Conservation (phyloP, 2,797 vertebrate species). For the Tenualosa thibaudeaui region DNA sequence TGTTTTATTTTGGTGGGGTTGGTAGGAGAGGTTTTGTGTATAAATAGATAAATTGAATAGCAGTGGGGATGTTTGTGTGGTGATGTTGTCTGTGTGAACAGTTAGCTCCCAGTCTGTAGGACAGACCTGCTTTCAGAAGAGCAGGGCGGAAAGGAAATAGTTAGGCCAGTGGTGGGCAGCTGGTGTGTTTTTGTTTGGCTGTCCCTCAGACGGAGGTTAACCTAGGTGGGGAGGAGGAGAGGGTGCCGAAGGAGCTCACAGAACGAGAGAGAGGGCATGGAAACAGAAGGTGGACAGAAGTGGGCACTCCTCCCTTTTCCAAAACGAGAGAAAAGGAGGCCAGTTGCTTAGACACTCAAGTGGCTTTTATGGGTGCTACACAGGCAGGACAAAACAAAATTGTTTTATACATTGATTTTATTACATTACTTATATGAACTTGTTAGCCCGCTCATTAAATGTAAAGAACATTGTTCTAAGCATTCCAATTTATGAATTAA, state of each 20-base stretch:
- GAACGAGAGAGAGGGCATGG: neutral
- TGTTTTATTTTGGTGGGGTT: neutral
- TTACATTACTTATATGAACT: neutral
- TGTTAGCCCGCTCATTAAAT: neutral
- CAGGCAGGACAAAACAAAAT: neutral
- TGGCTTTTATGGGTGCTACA: neutral
- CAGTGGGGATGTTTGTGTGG: slow-evolving; percentile 42
- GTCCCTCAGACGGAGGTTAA: slow-evolving; percentile 50
- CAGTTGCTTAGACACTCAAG: neutral
- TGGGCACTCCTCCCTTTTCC: neutral
- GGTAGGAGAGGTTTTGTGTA: neutral
- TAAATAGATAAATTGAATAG: slow-evolving; percentile 10
- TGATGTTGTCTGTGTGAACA: slow-evolving; percentile 53
- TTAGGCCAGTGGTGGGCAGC: slow-evolving; percentile 34
- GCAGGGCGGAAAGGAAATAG: slow-evolving; percentile 63
- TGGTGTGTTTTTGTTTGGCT: slow-evolving; percentile 38
- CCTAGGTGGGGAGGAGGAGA: slow-evolving; percentile 47
- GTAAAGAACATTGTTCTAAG: neutral
- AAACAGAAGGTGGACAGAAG: neutral
- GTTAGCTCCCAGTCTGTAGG: slow-evolving; percentile 67
- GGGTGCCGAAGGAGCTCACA: neutral
- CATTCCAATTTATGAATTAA: neutral
- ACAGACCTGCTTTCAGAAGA: slow-evolving; percentile 69
- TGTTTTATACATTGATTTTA: neutral
- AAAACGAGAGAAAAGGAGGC: neutral